Percentiles rank a stretch among this genome's conserved stretches.
Conservation (phyloP, 2,113 vertebrate genomes). For the Misgurnus anguillicaudatus region DNA sequence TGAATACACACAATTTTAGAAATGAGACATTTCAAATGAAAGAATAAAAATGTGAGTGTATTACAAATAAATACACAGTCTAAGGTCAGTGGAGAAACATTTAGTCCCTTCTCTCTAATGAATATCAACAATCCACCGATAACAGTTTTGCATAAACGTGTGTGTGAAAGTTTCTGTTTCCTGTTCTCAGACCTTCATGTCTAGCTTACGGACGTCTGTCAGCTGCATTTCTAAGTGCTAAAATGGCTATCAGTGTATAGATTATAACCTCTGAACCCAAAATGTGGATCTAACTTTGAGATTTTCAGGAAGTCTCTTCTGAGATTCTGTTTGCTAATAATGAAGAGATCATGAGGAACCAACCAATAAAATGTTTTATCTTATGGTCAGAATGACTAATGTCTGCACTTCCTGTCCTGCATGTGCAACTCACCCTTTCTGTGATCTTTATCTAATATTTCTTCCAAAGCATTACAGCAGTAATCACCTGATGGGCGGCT, state of each 20-base stretch:
- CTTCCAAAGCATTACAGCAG: background rate
- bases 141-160: too few relatives aligned
- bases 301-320: background rate
- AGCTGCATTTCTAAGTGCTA: background rate
- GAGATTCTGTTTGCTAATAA: background rate
- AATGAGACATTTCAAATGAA: too few relatives aligned
- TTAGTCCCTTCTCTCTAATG: too few relatives aligned
- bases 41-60: too few relatives aligned
- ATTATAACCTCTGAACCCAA: background rate
- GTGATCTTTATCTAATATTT: background rate
- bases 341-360: background rate
- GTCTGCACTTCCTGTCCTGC: background rate
- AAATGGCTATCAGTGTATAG: background rate
- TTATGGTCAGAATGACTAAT: background rate
- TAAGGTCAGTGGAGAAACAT: too few relatives aligned
- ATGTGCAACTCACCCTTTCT: background rate
- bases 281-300: background rate
- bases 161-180: too few relatives aligned
- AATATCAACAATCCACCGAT: too few relatives aligned
- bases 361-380: background rate
- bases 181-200: background rate
- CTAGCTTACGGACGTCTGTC: background rate
- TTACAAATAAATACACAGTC: too few relatives aligned
- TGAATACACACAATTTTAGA: too few relatives aligned
- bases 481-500: too few relatives aligned